Evolutionary conservation across 2,113 vertebrate species (phyloP).

Genomic region (Alligator sinensis): DNA sequence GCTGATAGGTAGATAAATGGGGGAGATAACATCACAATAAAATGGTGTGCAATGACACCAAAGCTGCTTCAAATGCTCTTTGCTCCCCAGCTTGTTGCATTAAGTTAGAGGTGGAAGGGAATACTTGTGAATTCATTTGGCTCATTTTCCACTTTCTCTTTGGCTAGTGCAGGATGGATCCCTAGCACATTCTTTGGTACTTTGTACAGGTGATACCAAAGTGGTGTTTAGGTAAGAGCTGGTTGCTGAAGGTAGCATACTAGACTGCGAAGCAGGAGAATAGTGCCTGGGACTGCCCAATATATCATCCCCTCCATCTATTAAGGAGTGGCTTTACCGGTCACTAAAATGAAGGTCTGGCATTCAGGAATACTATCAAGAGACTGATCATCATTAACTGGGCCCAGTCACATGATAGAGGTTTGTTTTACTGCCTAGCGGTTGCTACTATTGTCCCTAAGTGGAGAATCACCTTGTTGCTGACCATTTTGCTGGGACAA

Average conservation of each 20-base stretch:
- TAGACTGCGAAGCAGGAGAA: neutral
- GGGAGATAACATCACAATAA: neutral
- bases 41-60: neutral
- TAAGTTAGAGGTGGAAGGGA: neutral
- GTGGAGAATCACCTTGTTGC: neutral
- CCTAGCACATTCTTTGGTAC: neutral
- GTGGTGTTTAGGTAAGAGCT: neutral
- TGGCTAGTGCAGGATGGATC: neutral
- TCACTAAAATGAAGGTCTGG: too few species aligned
- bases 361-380: too few species aligned
- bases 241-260: neutral
- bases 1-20: neutral
- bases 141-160: neutral
- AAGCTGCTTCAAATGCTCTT: neutral
- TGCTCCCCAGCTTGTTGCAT: neutral
- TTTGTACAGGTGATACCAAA: neutral
- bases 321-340: neutral
- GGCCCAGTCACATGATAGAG: neutral
- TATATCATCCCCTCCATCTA: neutral
- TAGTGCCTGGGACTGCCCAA: neutral
- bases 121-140: neutral
- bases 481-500: accelerated
- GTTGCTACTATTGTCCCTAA: neutral
- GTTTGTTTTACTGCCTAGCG: neutral
- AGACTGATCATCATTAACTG: too few species aligned